phyloP scores from a whole-genome alignment of 2,888 invertebrate species.

The Cheiracanthium punctorium region DNA sequence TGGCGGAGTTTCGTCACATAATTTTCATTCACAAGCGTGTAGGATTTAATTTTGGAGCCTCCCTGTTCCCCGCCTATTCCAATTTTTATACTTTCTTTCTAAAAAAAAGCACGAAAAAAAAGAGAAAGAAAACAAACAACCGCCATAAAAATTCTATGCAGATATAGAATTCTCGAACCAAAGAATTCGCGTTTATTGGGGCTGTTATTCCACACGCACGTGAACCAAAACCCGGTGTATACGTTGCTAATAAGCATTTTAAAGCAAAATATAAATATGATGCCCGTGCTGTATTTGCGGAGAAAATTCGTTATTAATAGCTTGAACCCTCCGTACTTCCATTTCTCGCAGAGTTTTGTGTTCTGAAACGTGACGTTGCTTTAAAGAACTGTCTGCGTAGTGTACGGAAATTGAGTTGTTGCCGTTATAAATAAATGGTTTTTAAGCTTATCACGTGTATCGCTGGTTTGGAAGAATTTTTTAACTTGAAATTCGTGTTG shows the following conservation, averaged over 20 bases:
- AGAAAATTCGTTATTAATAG: background rate
- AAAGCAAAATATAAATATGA: conserved; percentile 17
- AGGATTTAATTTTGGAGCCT: conserved; percentile 50
- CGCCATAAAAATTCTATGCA: conserved; percentile 9
- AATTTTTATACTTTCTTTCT: background rate
- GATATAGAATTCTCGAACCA: background rate
- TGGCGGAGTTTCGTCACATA: conserved; percentile 57
- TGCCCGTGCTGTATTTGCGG: background rate
- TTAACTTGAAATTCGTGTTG: background rate
- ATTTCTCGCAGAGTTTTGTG: background rate
- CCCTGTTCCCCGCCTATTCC: background rate
- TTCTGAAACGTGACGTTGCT: background rate
- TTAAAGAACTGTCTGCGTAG: background rate
- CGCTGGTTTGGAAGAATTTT: background rate
- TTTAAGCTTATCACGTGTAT: conserved; percentile 15
- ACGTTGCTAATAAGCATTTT: conserved; percentile 49
- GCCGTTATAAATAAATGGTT: background rate
- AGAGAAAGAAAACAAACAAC: conserved; percentile 18
- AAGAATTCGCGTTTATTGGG: conserved; percentile 51
- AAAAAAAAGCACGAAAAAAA: background rate
- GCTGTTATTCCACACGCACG: conserved; percentile 54
- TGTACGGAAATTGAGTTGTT: conserved; percentile 5
- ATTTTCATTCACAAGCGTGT: conserved; percentile 63
- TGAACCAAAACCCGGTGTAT: background rate
- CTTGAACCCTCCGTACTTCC: background rate